Percentiles rank a stretch among this genome's conserved stretches.
phyloP scores from a whole-genome alignment of 2,888 invertebrate genomes.

The Drosophila mercatorum region DNA sequence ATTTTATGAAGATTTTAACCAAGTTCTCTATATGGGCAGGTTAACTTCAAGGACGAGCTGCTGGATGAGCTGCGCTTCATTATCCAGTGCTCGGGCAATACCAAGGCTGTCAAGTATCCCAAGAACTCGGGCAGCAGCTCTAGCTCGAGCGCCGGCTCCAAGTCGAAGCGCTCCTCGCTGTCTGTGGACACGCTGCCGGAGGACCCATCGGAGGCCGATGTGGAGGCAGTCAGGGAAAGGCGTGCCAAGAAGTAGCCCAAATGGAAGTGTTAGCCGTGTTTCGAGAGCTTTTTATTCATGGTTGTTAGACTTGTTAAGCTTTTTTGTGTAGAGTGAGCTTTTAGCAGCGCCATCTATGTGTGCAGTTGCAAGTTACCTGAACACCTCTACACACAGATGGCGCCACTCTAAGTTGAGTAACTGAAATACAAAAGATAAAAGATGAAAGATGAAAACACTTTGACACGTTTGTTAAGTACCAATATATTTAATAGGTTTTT shows the following conservation, averaged over 20 bases:
- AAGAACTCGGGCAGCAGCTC: constrained; percentile 72
- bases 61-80: constrained; percentile 90
- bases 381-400: constrained; percentile 16
- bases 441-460: background rate
- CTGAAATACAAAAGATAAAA: background rate
- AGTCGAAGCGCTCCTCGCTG: constrained; percentile 68
- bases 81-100: constrained; percentile 89
- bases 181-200: constrained; percentile 79
- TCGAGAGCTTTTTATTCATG: background rate
- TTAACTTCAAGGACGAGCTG: constrained; percentile 89
- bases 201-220: constrained; percentile 48
- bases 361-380: background rate
- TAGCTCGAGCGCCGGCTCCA: constrained; percentile 52
- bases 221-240: constrained; percentile 43
- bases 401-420: background rate
- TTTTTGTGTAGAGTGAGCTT: background rate
- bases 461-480: constrained; percentile 58
- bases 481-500: constrained; percentile 72
- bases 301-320: constrained; percentile 28
- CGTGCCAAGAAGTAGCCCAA: constrained; percentile 52
- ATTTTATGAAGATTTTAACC: background rate
- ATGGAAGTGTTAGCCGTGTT: background rate
- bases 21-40: constrained; percentile 82
- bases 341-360: constrained; percentile 1
- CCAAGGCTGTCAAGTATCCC: constrained; percentile 88